Conservation (phyloP, 2,888 invertebrate genomes). For the Drosophila fungiperda region DNA sequence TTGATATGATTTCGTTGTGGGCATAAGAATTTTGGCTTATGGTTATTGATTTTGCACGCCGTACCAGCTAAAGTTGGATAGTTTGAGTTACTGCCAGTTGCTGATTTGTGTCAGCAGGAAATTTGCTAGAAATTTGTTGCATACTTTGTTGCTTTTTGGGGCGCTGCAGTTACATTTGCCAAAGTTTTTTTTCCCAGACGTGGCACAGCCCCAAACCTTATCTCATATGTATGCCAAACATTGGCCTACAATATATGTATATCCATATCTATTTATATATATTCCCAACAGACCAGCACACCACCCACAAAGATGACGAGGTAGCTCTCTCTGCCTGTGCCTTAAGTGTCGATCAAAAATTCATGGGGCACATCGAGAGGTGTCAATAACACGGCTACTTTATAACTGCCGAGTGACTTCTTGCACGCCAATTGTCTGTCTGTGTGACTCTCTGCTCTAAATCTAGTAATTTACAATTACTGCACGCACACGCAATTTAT, state of each 20-base stretch:
- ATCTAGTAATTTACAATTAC: conserved; percentile 83
- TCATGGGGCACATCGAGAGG: conserved; percentile 57
- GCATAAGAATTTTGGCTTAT: conserved; percentile 69
- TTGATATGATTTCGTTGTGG: conserved; percentile 64
- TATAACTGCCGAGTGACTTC: conserved; percentile 27
- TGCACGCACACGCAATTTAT: conserved; percentile 84
- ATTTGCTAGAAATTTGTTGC: conserved; percentile 52
- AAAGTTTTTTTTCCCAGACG: conserved; percentile 10
- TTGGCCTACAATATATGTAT: conserved; percentile 13
- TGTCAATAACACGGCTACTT: conserved; percentile 66
- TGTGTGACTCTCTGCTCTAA: conserved; percentile 5
- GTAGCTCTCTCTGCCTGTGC: conserved; percentile 14
- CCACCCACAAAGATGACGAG: conserved; percentile 20
- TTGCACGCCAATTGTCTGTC: neutral
- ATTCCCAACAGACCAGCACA: conserved; percentile 23
- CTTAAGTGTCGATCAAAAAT: conserved; percentile 66
- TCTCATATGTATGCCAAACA: conserved; percentile 22
- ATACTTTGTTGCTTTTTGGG: conserved; percentile 30
- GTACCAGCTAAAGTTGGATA: conserved; percentile 17
- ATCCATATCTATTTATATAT: neutral
- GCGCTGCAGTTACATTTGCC: conserved; percentile 8
- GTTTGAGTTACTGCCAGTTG: conserved; percentile 57
- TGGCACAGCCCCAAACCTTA: neutral
- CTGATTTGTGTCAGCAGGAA: conserved; percentile 65
- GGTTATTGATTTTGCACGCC: conserved; percentile 68